Evolutionary conservation across 2,888 invertebrate species (phyloP), one percentile per base, ranked within the genome.

Genomic region (Bellardia pandia): DNA sequence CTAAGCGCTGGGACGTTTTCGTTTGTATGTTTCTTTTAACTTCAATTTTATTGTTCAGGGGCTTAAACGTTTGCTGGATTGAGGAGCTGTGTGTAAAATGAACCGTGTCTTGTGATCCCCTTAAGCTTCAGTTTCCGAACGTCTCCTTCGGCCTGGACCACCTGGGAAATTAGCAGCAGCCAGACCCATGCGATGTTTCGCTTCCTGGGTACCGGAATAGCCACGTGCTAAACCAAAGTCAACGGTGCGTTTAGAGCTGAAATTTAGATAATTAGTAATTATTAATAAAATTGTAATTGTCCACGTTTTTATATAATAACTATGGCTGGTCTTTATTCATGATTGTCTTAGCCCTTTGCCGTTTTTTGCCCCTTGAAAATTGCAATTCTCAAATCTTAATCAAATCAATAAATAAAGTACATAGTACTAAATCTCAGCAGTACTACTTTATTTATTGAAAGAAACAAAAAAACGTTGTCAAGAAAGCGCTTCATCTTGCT

Each of bases 171-270:
- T 97, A 89, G 98, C 98, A 0, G 97, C 97, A 60, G 97, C 97
- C 75, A 98, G 93, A 4, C 98, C 98, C 96, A 98, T 97, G 91
- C 98, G 95, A 93, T 98, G 98, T 94, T 98, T 98, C 91, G 98
- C 98, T 87, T 98, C 97, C 91, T 98, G 96, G 42, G 97, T 96
- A 0, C 98, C 98, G 62, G 98, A 98, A 94, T 96, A 98, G 37
- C 98, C 98, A 74, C 98, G 96, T 90, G 96, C 96, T 82, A 98
- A 94, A 1, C 98, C 98, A 90, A 98, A 95, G 92, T 98, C 98
- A 88, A 98, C 94, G 51, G 97, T 97, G 33, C 98, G 96, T 94
- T 98, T 98, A 89, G 96, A 95, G 93, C 97, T 98, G 95, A 62
- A 85, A 40, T 7, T 40, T 40, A 40, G 8, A 2, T 7, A 40